Base-by-base conservation (phyloP, 2,888 invertebrate genomes). In the Drosophila colorata region DNA sequence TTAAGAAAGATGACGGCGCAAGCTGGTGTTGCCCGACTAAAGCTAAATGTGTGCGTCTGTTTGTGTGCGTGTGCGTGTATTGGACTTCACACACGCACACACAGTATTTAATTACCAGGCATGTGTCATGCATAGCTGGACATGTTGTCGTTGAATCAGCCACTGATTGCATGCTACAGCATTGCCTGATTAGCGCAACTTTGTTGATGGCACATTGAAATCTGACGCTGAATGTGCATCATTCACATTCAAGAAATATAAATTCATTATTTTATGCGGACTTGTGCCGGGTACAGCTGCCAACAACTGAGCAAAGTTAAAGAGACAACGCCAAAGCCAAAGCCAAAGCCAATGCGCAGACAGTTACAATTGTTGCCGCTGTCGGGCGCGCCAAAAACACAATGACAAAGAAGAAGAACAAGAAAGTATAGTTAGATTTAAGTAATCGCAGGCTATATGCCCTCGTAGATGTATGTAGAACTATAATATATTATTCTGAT, bases 311-410 rank as follows among this genome's bases (percentile, higher is more conserved):
- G 31, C 48, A 40, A 43, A 56, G 57, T 55, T 41, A 57, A 53
- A 31, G 68, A 46, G 35, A 2, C 46, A 38, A 38, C n/a, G 14
- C 40, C 59, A 28, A 25, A 61, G 31, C 44, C 53, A 58, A 65
- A 65, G 4, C 3, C 25, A 28, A 28, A 13, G 58, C 69, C 68
- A 82, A 61, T 76, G 63, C 55, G 28, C 51, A 71, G 78, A 74
- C 80, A 72, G 57, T 77, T 64, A 70, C 83, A 79, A 70, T 80
- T 76, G 86, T 74, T 80, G 87, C 43, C 55, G 66, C 83, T 79
- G 69, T 74, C 69, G 46, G 47, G 18, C 46, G 8, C 3, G 13
- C 2, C 18, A n/a, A 31, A 47, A 11, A 14, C 5, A n/a, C 9
- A 28, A 13, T 4, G 28, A 28, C 8, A 28, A 28, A 9, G 8